Evolutionary conservation across 2,888 invertebrate species (phyloP), one percentile per base, ranked within the genome.

Genomic region (Nyleta sp.): DNA sequence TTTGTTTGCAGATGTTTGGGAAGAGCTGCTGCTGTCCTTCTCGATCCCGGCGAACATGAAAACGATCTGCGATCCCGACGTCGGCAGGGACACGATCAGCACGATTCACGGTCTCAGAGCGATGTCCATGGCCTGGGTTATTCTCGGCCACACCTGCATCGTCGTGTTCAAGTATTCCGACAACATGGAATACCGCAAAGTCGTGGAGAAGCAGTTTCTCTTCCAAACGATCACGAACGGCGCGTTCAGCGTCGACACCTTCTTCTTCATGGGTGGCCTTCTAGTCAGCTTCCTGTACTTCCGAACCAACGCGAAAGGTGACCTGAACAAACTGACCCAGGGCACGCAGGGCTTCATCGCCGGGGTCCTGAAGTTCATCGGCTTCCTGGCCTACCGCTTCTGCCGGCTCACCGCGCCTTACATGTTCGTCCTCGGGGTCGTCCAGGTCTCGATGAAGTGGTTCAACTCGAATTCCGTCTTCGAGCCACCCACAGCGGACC

Each of bases 401-500:
- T 91, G 67, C 85, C 94, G 96, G 84, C 91, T 96, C 77, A 96
- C 96, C 0, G 95, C 95, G 0, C 96, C 96, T 0, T 96, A 96
- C 90, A 92, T 96, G 87, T 96, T 95, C 88, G 95, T 97, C 62
- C 92, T 98, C 87, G 96, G 96, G 35, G 93, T 96, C 50, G 95
- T 96, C 15, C 95, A 96, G 88, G 94, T 97, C 50, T 93, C 95
- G n/a, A 96, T 96, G 95, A 95, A 95, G 87, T 97, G 97, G 95
- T 94, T 96, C 89, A 93, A 95, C 65, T 92, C 94, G 85, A 95
- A 95, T 90, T 95, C 96, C 0, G 94, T 97, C 38, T 96, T 96
- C 89, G 96, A 96, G 88, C 96, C 96, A 2, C 95, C 96, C 0
- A 95, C 96, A 0, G 92, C 93, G 88, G 96, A 96, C 91, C 95